phyloP scores from a whole-genome alignment of 2,113 vertebrate species.

The Petrocephalus zakoni region DNA sequence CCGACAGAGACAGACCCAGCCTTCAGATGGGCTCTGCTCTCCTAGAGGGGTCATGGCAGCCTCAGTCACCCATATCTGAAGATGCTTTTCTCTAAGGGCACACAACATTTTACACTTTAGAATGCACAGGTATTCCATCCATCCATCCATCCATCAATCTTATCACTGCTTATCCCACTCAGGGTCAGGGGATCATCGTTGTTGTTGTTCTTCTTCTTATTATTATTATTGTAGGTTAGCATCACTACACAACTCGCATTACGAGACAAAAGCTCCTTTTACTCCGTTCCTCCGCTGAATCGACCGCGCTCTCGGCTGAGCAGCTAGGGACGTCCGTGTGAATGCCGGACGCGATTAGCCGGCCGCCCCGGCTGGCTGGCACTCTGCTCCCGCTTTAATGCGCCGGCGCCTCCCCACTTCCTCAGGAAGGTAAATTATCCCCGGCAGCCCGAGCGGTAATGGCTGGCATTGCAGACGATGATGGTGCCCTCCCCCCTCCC shows the following conservation, averaged over 20 bases:
- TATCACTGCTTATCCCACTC: not conserved
- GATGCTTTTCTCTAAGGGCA: not conserved
- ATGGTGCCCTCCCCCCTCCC: slow-evolving; percentile 17
- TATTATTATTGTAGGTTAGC: not conserved
- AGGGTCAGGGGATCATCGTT: not conserved
- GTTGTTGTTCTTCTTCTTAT: not conserved
- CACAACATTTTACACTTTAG: not conserved
- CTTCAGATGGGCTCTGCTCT: not conserved
- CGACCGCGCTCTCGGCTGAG: not conserved
- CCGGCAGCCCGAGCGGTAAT: slow-evolving; percentile 39
- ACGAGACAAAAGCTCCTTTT: not conserved
- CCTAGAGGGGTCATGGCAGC: not conserved
- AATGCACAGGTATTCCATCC: not conserved
- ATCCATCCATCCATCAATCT: not conserved
- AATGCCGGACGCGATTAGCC: not conserved
- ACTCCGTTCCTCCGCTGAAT: not conserved
- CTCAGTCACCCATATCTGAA: not conserved
- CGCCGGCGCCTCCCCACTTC: slow-evolving; percentile 24
- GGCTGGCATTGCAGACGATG: slow-evolving; percentile 41
- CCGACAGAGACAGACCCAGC: not conserved
- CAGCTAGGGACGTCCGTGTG: not conserved
- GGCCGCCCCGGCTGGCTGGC: not conserved
- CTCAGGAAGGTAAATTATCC: slow-evolving; percentile 41
- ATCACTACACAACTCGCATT: not conserved
- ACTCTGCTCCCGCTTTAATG: slow-evolving; percentile 26